Evolutionary conservation across 2,797 vertebrate species (phyloP), one percentile per base, ranked within the genome.

Genomic region (Syngnathus rostellatus): DNA sequence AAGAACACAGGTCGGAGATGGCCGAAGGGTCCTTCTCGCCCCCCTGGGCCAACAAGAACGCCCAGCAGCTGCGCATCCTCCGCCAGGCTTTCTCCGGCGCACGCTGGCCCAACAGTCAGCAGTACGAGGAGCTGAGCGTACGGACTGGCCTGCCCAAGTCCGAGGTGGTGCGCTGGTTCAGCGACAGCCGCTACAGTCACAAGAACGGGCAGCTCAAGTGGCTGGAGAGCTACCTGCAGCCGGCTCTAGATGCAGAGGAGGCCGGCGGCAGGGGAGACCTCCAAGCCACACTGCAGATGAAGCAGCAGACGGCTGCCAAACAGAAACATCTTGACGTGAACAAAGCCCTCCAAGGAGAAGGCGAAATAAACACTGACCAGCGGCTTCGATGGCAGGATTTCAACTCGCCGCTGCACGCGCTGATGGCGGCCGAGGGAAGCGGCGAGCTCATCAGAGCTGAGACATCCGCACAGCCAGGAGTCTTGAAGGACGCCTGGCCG

Each of bases 151-250:
- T 98, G 76, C 93, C 94, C 0, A 92, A 95, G 68, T 88, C 94
- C 0, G 95, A 98, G 86, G 92, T 98, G 75, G 95, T 97, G 61
- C 95, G 93, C 84, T 97, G 95, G 94, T 97, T 97, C 14, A 95
- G 95, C 5, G 95, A 95, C 83, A 93, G 92, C 81, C 91, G 94
- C 16, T 94, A 96, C 1, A 94, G 93, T 73, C 91, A 93, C 81
- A 95, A 97, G 84, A 98, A 96, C 0, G 93, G 94, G 62, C 93
- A 95, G 82, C 89, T 95, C 70, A 95, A 92, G 83, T 97, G 95
- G 95, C 93, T 93, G 65, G 94, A 96, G 77, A 92, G 91, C 79
- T 96, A 94, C 67, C 90, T 92, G 77, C 89, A 81, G 9, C 89
- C 87, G 0, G 64, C 81, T 0, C 69, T 80, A 0, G 91, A 91